Evolutionary conservation across 1,140 invertebrate species (phyloP), one percentile per base, ranked within the genome.

Genomic region (Bicyclus anynana): DNA sequence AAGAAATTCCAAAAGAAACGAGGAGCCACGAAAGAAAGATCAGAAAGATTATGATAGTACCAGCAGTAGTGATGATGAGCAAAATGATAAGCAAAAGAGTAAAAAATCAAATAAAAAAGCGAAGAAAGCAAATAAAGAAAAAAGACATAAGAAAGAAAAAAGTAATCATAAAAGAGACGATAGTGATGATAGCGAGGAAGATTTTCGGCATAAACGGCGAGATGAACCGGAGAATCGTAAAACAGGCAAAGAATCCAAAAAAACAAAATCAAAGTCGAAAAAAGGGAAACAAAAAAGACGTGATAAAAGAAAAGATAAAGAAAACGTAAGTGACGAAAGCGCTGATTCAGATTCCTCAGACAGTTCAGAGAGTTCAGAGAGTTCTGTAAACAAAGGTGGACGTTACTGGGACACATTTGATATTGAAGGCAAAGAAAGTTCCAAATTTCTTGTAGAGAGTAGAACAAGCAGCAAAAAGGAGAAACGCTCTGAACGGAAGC

Each of bases 371-470:
- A 58, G 37, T 17, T 50, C 44, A 60, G 37, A 60, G 14, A 16
- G 48, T 44, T 12, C 14, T 2, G 13, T 0, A 29, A 47, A 63
- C n/a, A 49, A 59, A 2, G 54, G 63, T 5, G 59, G 60, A 12
- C 62, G 74, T 16, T 77, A 75, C 37, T 75, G 74, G 74, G 72
- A 77, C 23, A 63, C 10, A 17, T 72, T 73, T 63, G 71, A 76
- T 44, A 54, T 72, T 33, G 54, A 62, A 51, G 44, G 29, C 13
- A 63, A 50, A 23, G 29, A 51, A 2, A 44, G 40, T 35, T 5
- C 12, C 35, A 35, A 55, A 57, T 33, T 55, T 21, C 18, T 54
- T 17, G 2, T 17, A 9, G 59, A 57, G 21, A 17, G 33, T 23
- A 48, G 27, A 23, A 50, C 58, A n/a, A 49, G 59, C 1, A 47